Evolutionary conservation across 2,888 invertebrate genomes (phyloP), one percentile per base, ranked within the genome.

Genomic region (Liopterus haemorrhoidalis): DNA sequence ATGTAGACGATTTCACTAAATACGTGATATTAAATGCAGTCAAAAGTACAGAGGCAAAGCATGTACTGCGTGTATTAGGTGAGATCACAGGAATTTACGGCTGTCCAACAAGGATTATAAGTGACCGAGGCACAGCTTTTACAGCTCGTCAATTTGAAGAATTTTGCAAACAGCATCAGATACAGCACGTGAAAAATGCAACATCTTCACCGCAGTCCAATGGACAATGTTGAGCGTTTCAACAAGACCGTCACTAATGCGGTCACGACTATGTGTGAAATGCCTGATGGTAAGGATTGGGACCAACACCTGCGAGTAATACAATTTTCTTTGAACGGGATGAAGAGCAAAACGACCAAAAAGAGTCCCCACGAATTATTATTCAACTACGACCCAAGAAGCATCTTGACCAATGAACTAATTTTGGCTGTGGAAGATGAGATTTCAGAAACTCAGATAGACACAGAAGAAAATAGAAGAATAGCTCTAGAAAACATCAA

Each of bases 1-100:
- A 53, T 1, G 50, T 59, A 6, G 55, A 57, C 15, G 53, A 25
- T 0, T 56, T 59, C 19, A 57, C 55, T 1, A 56, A 59, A 22
- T 55, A 46, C 19, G 45, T 46, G 2, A 33, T 57, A 8, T 8
- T 56, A 2, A 50, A 56, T 27, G 37, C 54, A 0, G 51, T 53
- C 3, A 38, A 30, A 21, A 49, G 27, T 15, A 57, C 54, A 2
- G 47, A 50, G 24, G 32, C 49, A 0, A 46, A 41, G 19, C 42
- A 38, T 2, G 53, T 52, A 0, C 33, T 55, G 20, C 43, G 19
- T 6, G 32, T 42, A 5, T 18, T 54, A 2, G 8, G 41, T 14
- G 25, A 49, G 20, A 9, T 55, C 3, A 36, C 54, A 15, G 43
- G 38, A 9, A 20, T 51, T 2, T 55, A 52, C 35, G 51, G 56